Evolutionary conservation across 1,140 invertebrate species (phyloP).

Genomic region (Lethrus apterus): DNA sequence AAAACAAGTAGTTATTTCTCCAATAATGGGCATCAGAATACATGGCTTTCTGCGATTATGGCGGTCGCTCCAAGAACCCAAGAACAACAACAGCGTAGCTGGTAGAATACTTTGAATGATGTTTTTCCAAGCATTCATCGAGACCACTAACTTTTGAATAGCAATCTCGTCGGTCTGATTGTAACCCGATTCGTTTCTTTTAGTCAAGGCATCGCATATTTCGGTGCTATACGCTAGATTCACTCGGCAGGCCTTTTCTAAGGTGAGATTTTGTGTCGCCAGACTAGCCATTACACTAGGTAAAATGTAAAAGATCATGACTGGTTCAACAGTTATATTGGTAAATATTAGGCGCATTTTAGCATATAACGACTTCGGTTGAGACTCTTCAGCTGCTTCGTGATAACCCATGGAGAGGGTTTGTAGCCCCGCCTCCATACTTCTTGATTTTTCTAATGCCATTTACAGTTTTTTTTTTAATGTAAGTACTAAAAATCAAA

Average conservation of each 20-base stretch:
- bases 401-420: too few relatives aligned
- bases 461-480: too few relatives aligned
- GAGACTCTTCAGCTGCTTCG: too few relatives aligned
- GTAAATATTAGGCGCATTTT: too few relatives aligned
- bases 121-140: constrained; percentile 31
- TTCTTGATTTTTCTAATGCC: constrained; percentile 24
- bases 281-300: constrained; percentile 43
- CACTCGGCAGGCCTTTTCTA: constrained; percentile 53
- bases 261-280: constrained; percentile 48
- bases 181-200: constrained; percentile 30
- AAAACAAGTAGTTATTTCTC: constrained; percentile 14
- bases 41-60: constrained; percentile 54
- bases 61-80: constrained; percentile 54
- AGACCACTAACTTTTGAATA: constrained; percentile 33
- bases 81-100: constrained; percentile 48
- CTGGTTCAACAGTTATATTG: constrained; percentile 47
- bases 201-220: constrained; percentile 41
- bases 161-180: constrained; percentile 23
- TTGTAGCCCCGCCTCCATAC: constrained; percentile 24
- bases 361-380: too few relatives aligned
- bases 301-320: constrained; percentile 44
- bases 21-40: constrained; percentile 45
- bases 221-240: constrained; percentile 47
- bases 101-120: constrained; percentile 36
- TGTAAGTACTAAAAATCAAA: too few relatives aligned